These are phyloP conservation scores for Conchocele bisecta DNA, from an alignment of 2,888 invertebrate genomes.

Conservation along the genomic window DNA sequence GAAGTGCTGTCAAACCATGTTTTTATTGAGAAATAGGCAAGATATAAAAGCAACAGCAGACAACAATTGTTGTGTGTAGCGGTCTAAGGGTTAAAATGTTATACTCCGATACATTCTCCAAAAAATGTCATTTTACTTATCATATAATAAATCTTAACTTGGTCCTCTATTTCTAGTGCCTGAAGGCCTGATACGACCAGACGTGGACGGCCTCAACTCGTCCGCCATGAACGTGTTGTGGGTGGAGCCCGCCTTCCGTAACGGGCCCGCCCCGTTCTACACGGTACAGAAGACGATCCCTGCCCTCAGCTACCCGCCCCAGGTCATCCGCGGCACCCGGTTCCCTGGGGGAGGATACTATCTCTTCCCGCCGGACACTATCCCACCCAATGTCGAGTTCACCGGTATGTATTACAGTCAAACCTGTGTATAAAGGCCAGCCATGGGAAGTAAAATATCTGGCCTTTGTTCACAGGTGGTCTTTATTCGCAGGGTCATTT, in stretches of 20 bases:
- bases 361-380: slow-evolving; percentile 74
- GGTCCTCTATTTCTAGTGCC: slow-evolving; percentile 70
- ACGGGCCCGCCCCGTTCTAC: slow-evolving; percentile 80
- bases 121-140: no score
- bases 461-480: neutral
- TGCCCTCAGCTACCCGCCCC: slow-evolving; percentile 79
- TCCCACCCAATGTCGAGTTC: slow-evolving; percentile 80
- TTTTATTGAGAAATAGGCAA: no score
- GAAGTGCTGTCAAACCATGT: no score
- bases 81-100: no score
- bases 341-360: slow-evolving; percentile 81
- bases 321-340: slow-evolving; percentile 78
- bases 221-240: slow-evolving; percentile 77
- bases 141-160: no score
- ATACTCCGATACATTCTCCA: no score
- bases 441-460: neutral
- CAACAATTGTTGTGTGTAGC: no score
- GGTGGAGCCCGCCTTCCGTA: slow-evolving; percentile 74
- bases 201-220: slow-evolving; percentile 74
- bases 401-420: slow-evolving; percentile 71
- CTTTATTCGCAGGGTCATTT: no score
- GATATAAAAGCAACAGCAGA: no score
- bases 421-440: neutral
- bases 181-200: slow-evolving; percentile 68
- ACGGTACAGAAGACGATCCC: slow-evolving; percentile 75